phyloP scores from a whole-genome alignment of 2,888 invertebrate genomes.

The Phania funesta region DNA sequence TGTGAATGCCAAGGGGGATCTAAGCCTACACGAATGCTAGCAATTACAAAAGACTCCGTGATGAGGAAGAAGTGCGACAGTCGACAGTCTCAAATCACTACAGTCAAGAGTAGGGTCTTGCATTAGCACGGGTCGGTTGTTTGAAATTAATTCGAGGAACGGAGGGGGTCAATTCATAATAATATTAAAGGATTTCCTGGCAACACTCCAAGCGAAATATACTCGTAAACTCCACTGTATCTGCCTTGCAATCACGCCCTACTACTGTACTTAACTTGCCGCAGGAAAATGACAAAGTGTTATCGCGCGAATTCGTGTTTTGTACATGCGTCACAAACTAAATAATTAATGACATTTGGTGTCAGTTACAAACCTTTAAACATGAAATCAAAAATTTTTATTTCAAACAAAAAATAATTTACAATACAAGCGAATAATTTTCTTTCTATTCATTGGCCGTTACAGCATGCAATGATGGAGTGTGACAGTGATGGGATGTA shows the following conservation, averaged over 20 bases:
- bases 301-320: slow-evolving; percentile 39
- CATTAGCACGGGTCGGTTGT: no score
- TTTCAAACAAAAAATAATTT: slow-evolving; percentile 51
- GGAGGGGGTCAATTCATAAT: no score
- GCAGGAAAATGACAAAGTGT: slow-evolving; percentile 51
- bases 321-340: slow-evolving; percentile 24
- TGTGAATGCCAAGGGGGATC: no score
- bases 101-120: no score
- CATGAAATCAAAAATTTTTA: slow-evolving; percentile 73
- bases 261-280: neutral
- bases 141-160: no score
- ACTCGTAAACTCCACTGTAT: no score
- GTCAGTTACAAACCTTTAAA: slow-evolving; percentile 77
- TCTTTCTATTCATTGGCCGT: slow-evolving; percentile 19
- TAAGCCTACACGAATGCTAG: no score
- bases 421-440: slow-evolving; percentile 18
- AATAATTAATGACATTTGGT: slow-evolving; percentile 77
- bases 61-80: no score
- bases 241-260: no score
- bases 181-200: neutral
- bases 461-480: neutral
- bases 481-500: no score
- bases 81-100: no score
- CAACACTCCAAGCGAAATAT: neutral
- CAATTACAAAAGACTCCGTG: no score